Evolutionary conservation across 35 echinoderm and acorn worm species (phyloP).

Genomic region (Hemicentrotus pulcherrimus): DNA sequence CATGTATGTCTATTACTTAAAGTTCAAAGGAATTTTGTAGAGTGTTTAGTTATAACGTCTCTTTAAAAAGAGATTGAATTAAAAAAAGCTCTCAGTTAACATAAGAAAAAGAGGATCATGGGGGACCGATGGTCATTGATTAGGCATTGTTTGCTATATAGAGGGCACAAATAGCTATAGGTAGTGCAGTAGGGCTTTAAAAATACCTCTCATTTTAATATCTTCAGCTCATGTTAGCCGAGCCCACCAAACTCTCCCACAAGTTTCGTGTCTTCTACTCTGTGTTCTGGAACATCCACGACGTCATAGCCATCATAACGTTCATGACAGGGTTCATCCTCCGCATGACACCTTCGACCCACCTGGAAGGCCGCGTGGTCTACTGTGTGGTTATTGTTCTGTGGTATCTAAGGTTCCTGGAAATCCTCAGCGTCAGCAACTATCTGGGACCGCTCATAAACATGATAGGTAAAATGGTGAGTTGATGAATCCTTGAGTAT

Average conservation of each 20-base stretch:
- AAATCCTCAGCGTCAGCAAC: conserved; percentile 88
- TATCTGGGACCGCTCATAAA: conserved; percentile 93
- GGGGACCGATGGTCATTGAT: too few species aligned
- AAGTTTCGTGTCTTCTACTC: conserved; percentile 89
- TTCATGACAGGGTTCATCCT: conserved; percentile 83
- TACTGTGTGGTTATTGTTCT: conserved; percentile 78
- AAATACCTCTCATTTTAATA: neutral
- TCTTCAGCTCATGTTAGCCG: conserved; percentile 73
- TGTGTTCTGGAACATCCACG: conserved; percentile 69
- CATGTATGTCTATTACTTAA: too few species aligned
- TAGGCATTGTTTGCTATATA: too few species aligned
- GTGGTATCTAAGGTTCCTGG: conserved; percentile 88
- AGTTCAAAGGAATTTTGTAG: too few species aligned
- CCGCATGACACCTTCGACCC: conserved; percentile 63
- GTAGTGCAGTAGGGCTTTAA: too few species aligned
- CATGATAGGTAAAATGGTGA: conserved; percentile 99
- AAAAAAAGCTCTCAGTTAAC: too few species aligned
- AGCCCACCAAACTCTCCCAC: conserved; percentile 66
- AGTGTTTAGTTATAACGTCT: too few species aligned
- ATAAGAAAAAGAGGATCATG: too few species aligned
- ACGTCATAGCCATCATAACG: conserved; percentile 66
- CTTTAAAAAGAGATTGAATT: too few species aligned
- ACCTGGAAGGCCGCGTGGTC: conserved; percentile 69
- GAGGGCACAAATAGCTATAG: too few species aligned
- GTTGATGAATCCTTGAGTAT: neutral